Conservation (phyloP, 2,888 invertebrate genomes). For the Scaptomyza parva region DNA sequence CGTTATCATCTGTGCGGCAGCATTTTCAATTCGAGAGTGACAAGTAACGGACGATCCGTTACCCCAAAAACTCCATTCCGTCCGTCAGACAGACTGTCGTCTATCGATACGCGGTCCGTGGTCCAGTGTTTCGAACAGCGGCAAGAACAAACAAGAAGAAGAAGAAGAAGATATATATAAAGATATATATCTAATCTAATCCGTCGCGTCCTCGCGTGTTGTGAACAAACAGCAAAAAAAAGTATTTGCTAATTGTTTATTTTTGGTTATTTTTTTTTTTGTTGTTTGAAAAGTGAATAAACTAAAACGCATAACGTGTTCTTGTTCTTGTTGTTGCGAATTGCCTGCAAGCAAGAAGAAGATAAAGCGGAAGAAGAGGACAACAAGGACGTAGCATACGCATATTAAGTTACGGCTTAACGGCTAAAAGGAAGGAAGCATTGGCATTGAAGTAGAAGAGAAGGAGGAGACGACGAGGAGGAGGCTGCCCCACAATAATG, state of each 20-base stretch:
- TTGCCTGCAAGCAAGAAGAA: neutral
- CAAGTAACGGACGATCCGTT: conserved; percentile 79
- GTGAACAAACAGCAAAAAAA: conserved; percentile 2
- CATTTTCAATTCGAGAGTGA: conserved; percentile 84
- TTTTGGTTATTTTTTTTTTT: conserved; percentile 4
- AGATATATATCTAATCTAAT: neutral
- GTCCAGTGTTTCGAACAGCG: conserved; percentile 2
- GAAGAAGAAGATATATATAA: neutral
- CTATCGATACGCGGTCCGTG: conserved; percentile 14
- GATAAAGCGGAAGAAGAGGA: neutral
- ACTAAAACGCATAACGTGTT: conserved; percentile 6
- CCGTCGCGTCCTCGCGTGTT: conserved; percentile 20
- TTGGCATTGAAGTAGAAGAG: no score
- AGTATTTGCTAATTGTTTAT: conserved; percentile 11
- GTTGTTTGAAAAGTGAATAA: conserved; percentile 17
- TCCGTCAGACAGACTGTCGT: conserved; percentile 3
- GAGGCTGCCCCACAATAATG: conserved; percentile 5
- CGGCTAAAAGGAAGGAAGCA: neutral
- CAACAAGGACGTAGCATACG: no score
- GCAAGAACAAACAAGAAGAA: neutral
- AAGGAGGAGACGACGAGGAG: neutral
- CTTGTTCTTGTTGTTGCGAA: no score
- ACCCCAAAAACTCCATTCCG: conserved; percentile 9
- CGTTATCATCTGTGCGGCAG: conserved; percentile 81
- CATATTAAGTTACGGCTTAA: conserved; percentile 4